phyloP scores from a whole-genome alignment of 2,113 vertebrate genomes.

The Dromiciops gliroides region DNA sequence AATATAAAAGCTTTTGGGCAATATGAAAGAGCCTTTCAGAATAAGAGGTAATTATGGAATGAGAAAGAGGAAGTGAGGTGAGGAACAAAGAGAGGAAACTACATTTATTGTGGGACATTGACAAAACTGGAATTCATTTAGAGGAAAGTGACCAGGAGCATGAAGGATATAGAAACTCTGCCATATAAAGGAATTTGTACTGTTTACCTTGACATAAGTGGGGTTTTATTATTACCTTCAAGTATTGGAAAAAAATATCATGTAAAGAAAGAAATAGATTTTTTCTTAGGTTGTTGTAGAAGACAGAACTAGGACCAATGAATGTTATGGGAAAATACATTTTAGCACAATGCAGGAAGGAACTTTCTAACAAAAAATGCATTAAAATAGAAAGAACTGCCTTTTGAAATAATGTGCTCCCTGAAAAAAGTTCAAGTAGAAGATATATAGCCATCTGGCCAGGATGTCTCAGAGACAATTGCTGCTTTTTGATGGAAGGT shows the following conservation, averaged over 20 bases:
- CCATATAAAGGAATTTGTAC: background rate
- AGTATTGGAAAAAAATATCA: background rate
- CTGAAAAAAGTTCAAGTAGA: background rate
- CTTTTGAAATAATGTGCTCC: background rate
- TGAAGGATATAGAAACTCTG: background rate
- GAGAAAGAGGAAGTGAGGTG: background rate
- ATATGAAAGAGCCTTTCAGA: background rate
- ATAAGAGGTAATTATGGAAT: background rate
- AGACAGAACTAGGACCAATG: background rate
- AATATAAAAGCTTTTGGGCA: background rate
- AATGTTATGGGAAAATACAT: background rate
- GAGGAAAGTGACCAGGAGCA: background rate
- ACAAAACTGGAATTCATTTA: background rate
- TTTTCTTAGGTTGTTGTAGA: background rate
- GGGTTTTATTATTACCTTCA: background rate
- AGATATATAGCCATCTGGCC: background rate
- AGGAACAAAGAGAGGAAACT: background rate
- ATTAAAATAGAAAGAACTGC: background rate
- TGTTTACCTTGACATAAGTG: background rate
- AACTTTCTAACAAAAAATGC: background rate
- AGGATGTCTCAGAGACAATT: background rate
- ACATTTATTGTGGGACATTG: background rate
- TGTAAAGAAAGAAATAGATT: background rate
- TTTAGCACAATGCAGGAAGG: background rate
- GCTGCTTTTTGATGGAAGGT: background rate